phyloP scores from a whole-genome alignment of 2,113 vertebrate genomes.

The Oryzias celebensis region DNA sequence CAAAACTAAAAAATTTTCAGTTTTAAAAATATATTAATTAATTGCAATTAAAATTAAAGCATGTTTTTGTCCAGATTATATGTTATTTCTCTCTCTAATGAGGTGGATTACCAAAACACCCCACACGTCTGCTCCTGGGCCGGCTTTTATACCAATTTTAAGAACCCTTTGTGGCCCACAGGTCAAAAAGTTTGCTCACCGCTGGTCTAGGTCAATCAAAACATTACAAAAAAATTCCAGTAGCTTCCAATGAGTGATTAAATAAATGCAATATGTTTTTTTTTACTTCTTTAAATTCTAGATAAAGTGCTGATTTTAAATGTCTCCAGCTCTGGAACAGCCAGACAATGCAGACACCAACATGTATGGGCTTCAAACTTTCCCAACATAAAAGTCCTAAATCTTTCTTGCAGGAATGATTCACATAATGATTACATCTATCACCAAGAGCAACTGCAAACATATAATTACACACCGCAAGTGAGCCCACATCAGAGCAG shows the following conservation, averaged over 20 bases:
- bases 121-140: too few species aligned
- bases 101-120: too few species aligned
- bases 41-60: too few species aligned
- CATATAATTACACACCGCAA: slow-evolving; percentile 54
- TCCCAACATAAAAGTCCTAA: slow-evolving; percentile 21
- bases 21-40: too few species aligned
- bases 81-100: too few species aligned
- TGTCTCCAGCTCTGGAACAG: slow-evolving; percentile 1
- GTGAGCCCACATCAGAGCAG: slow-evolving; percentile 52
- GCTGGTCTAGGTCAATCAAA: too few species aligned
- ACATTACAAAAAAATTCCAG: not conserved
- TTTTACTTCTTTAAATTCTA: not conserved
- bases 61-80: too few species aligned
- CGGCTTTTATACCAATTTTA: too few species aligned
- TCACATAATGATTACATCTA: slow-evolving; percentile 41
- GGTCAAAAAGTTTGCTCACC: too few species aligned
- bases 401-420: slow-evolving; percentile 29
- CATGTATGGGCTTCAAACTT: slow-evolving; percentile 28
- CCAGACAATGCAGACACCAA: slow-evolving; percentile 18
- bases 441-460: slow-evolving; percentile 29
- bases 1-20: too few species aligned
- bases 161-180: too few species aligned
- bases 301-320: slow-evolving; percentile 2
- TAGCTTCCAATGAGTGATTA: too few species aligned
- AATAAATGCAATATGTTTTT: not conserved